Base-by-base conservation (phyloP, 2,113 vertebrate genomes). In the Galeopterus variegatus region DNA sequence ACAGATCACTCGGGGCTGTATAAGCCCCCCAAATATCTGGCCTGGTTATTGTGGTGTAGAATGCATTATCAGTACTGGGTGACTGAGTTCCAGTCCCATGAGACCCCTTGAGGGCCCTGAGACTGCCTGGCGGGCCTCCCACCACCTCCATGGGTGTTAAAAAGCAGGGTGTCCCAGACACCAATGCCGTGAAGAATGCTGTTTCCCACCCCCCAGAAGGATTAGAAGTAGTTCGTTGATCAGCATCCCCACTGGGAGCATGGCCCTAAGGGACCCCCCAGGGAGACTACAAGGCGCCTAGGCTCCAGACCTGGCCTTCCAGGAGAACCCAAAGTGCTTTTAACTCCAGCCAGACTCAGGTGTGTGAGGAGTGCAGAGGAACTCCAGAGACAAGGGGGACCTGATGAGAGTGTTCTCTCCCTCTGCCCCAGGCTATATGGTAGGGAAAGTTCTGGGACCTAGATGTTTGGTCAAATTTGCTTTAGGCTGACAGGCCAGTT, bases 361-460 rank as follows among this genome's bases (percentile, higher is more conserved):
- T 69, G 60, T 3, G 0, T 81, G 48, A 73, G 36, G 65, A 85
- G 11, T 15, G 48, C 2, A 0, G 23, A 1, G 1, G 50, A 60
- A 31, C 13, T 3, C 7, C 45, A 10, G 4, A 50, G 10, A 50
- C 23, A 2, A 6, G 2, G 21, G 56, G 28, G 26, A 81, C 56
- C 50, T 1, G 1, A n/a, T 4, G 8, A 84, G 33, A 1, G 0
- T 21, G 17, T n/a, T 69, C 62, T 60, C 67, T 84, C 33, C 28
- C 31, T 58, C 50, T 1, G 28, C 50, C 36, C 33, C 45, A 19
- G 70, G 33, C 48, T 58, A 0, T 1, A 0, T 8, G 56, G 48
- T 62, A 3, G 11, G 14, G 13, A 23, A 8, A 19, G 12, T 23
- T 36, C 50, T 89, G 76, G 15, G 23, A 50, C 14, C 36, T n/a